Percentiles rank a stretch among this genome's conserved stretches.
Evolutionary conservation across 2,113 vertebrate species (phyloP).

Genomic region (Alligator sinensis): DNA sequence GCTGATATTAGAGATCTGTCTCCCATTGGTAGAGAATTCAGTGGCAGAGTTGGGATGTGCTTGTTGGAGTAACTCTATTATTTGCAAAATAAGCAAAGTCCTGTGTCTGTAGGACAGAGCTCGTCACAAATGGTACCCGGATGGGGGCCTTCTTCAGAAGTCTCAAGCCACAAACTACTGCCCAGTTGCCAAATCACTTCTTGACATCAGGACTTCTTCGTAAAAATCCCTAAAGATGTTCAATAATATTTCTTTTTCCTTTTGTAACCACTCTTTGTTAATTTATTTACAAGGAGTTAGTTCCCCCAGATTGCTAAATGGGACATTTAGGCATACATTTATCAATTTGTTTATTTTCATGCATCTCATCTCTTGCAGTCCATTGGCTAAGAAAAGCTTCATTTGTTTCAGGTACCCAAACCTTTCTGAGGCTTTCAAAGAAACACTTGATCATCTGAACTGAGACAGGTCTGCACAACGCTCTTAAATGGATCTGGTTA

Average conservation of each 20-base stretch:
- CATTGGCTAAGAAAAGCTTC: background rate
- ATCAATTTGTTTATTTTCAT: background rate
- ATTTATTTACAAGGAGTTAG: background rate
- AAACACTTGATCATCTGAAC: slow-evolving; percentile 2
- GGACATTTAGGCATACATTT: background rate
- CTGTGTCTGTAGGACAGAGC: background rate
- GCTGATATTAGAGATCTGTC: slow-evolving; percentile 33
- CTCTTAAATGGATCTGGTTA: background rate
- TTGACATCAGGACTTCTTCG: background rate
- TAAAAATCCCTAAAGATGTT: background rate
- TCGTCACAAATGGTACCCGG: background rate
- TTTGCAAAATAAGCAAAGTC: background rate
- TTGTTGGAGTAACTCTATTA: background rate
- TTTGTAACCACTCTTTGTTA: background rate
- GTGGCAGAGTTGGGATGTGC: background rate
- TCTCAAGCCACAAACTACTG: background rate
- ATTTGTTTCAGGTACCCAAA: slow-evolving; percentile 24
- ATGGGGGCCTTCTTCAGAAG: background rate
- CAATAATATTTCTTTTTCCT: background rate
- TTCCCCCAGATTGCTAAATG: background rate
- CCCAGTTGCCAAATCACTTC: background rate
- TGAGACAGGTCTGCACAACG: background rate
- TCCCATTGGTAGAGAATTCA: background rate
- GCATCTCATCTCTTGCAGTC: background rate
- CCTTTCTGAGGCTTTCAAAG: slow-evolving; percentile 29